Base-by-base conservation (phyloP, 2,888 invertebrate genomes). In the Drosophila mimetica region DNA sequence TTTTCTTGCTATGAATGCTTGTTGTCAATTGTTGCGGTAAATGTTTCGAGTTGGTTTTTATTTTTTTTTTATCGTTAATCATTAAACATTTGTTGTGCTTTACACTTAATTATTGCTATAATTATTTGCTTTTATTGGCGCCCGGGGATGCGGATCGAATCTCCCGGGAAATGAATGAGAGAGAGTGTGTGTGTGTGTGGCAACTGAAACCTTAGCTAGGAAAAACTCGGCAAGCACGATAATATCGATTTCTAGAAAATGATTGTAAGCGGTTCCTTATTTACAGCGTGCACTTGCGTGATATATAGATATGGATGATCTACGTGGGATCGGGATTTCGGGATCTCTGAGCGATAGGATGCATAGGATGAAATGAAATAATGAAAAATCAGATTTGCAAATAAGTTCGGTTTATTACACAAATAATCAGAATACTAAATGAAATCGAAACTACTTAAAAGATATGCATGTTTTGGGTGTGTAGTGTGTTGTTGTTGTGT, bases 201-300 rank as follows among this genome's bases (percentile, higher is more conserved):
- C 52, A 64, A 84, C 86, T 86, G 86, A 88, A 88, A 83, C 88
- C 88, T 85, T 81, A 79, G 79, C 77, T 83, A 82, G 86, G 76
- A 87, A 78, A 84, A 75, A 67, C 50, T 67, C 46, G 48, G 47
- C 54, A 63, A 73, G 63, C 65, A 48, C 37, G 42, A 50, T 44
- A 50, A 36, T 61, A n/a, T 61, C 72, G 46, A 71, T 71, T 44
- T 57, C 50, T 67, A 52, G 44, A 69, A 51, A 53, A 60, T 71
- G 71, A 70, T 71, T 71, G 52, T 71, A 73, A 71, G 70, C 70
- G 48, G 44, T 61, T 46, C 28, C 69, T 14, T 71, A 58, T 80
- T 6, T 83, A 81, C 86, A 82, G 54, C 59, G 63, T 64, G 59
- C 69, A 66, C 54, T 60, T 79, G 52, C 58, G 39, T 53, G 57